Evolutionary conservation across 2,113 vertebrate genomes (phyloP).

Genomic region (Tonatia bakeri): DNA sequence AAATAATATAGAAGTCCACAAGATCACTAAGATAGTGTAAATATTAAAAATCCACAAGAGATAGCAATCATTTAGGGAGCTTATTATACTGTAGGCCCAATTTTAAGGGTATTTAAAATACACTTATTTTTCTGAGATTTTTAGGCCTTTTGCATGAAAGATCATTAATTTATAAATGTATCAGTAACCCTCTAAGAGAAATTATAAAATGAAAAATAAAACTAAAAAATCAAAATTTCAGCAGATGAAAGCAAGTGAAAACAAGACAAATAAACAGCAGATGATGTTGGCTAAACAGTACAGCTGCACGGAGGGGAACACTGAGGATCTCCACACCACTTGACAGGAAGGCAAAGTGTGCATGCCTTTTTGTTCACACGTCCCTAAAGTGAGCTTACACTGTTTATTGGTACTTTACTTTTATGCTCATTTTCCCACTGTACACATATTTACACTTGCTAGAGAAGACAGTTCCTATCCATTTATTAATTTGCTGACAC

Average conservation of each 20-base stretch:
- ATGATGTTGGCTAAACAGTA: background rate
- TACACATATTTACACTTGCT: background rate
- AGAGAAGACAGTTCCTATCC: background rate
- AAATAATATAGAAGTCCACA: background rate
- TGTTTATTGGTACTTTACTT: background rate
- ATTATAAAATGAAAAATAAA: background rate
- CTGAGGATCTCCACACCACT: fast-evolving
- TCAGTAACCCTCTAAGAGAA: background rate
- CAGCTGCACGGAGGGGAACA: fast-evolving
- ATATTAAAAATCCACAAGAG: background rate
- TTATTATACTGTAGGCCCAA: background rate
- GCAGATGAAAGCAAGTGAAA: background rate
- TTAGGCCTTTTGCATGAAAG: background rate
- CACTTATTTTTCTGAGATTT: background rate
- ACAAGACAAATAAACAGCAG: background rate
- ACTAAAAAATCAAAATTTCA: background rate
- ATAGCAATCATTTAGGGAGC: background rate
- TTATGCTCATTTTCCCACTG: background rate
- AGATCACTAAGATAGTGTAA: background rate
- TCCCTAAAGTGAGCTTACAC: background rate
- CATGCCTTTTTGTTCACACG: too few relatives aligned
- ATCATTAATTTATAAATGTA: background rate
- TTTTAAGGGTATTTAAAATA: background rate
- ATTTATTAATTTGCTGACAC: background rate
- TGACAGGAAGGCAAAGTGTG: background rate